Conservation (phyloP, 2,113 vertebrate species). For the Chloropsis cyanopogon region DNA sequence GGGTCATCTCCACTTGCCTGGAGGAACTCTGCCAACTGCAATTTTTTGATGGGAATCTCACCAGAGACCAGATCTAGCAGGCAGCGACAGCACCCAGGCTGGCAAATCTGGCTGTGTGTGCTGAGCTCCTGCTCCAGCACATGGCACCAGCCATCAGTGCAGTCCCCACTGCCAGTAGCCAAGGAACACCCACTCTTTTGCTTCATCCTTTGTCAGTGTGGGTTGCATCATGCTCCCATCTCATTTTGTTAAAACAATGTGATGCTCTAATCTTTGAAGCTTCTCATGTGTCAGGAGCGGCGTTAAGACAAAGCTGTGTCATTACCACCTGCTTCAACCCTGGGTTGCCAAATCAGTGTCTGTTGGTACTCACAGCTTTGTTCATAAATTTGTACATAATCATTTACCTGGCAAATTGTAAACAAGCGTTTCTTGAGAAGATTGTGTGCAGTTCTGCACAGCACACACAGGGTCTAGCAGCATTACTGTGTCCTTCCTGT, state of each 20-base stretch:
- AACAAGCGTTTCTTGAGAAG: neutral
- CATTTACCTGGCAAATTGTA: neutral
- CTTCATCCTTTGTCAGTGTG: neutral
- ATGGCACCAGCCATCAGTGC: rapidly evolving
- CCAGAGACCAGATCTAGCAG: neutral
- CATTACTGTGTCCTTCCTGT: neutral
- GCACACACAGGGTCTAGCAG: neutral
- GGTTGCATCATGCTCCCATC: neutral
- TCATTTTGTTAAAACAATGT: neutral
- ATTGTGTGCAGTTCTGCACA: neutral
- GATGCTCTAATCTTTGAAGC: neutral
- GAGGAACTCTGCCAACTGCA: rapidly evolving
- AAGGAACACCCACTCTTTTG: neutral
- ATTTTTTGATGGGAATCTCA: neutral
- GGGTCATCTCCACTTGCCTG: neutral
- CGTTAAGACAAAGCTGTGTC: neutral
- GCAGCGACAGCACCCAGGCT: neutral
- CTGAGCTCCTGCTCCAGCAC: neutral
- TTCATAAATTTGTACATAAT: neutral
- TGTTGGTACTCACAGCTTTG: neutral
- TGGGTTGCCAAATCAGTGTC: neutral
- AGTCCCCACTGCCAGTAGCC: neutral
- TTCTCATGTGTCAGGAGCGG: neutral
- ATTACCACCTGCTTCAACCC: neutral
- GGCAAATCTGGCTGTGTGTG: neutral